These are phyloP conservation scores for Aculops lycopersici DNA, from an alignment of 1,140 invertebrate species.

Conservation along the genomic window DNA sequence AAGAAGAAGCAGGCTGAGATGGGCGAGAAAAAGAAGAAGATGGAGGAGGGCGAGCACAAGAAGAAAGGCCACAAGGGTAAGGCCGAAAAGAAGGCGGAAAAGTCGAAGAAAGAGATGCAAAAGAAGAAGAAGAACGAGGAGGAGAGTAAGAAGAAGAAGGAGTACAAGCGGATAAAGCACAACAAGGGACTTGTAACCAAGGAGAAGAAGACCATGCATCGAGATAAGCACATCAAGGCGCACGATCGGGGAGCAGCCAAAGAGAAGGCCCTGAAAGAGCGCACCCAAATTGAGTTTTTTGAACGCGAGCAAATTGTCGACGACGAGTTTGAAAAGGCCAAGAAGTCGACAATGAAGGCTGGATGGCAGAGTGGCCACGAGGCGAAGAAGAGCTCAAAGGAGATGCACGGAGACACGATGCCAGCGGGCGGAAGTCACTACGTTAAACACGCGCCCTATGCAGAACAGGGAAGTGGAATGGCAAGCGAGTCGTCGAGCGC, in stretches of 20 bases:
- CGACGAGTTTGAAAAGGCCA: constrained; percentile 9
- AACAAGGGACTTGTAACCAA: not conserved
- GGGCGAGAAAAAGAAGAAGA: not conserved
- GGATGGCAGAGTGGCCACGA: not conserved
- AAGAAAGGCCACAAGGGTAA: too few relatives aligned
- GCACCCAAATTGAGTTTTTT: constrained; percentile 8
- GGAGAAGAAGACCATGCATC: not conserved
- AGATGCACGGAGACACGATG: not conserved
- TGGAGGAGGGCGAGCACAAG: not conserved
- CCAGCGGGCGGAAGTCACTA: not conserved
- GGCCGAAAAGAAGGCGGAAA: not conserved
- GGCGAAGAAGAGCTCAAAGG: not conserved
- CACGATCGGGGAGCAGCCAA: constrained; percentile 5
- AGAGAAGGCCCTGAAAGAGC: constrained; percentile 7
- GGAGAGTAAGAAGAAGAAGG: not conserved
- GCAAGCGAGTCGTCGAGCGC: not conserved
- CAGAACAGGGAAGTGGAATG: not conserved
- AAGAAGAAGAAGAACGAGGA: not conserved
- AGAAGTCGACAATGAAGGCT: constrained; percentile 1
- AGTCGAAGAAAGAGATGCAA: not conserved
- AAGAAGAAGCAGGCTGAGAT: not conserved
- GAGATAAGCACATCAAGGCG: constrained; percentile 1
- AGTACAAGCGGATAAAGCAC: not conserved
- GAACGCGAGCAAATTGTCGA: constrained; percentile 10
- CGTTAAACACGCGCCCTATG: not conserved